Evolutionary conservation across 2,797 vertebrate species (phyloP).

Genomic region (Hozukius guyotensis): DNA sequence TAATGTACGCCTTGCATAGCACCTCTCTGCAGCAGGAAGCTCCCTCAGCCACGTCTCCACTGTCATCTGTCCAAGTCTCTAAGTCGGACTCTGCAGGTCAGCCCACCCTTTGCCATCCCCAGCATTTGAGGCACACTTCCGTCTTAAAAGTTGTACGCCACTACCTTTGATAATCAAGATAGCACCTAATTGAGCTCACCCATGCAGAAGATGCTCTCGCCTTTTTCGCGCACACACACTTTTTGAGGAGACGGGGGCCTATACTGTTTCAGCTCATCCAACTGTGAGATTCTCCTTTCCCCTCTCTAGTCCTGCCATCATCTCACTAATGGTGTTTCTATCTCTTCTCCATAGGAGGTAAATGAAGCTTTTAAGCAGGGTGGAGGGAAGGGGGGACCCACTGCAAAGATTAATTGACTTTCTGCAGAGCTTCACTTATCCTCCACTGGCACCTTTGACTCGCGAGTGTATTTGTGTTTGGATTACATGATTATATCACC

Average conservation of each 20-base stretch:
- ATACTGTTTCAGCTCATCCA: slow-evolving; percentile 95
- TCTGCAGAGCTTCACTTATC: slow-evolving; percentile 77
- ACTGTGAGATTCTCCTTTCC: slow-evolving; percentile 92
- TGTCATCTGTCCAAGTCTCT: slow-evolving; percentile 26
- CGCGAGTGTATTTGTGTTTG: slow-evolving; percentile 75
- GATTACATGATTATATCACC: slow-evolving; percentile 69
- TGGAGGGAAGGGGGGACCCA: slow-evolving; percentile 69
- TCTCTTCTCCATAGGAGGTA: slow-evolving; percentile 96
- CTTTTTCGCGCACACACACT: slow-evolving; percentile 58
- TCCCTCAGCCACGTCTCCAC: slow-evolving; percentile 22
- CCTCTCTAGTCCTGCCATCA: slow-evolving; percentile 95
- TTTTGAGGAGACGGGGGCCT: slow-evolving; percentile 76
- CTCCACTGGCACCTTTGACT: slow-evolving; percentile 77
- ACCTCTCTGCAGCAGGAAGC: slow-evolving; percentile 30
- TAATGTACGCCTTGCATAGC: slow-evolving; percentile 37
- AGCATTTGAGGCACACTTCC: slow-evolving; percentile 91
- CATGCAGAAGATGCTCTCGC: slow-evolving; percentile 74
- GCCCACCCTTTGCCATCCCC: slow-evolving; percentile 62
- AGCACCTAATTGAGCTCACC: slow-evolving; percentile 76
- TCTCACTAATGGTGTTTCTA: slow-evolving; percentile 96
- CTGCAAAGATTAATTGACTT: slow-evolving; percentile 83
- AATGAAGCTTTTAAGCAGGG: slow-evolving; percentile 93
- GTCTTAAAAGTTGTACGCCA: slow-evolving; percentile 87
- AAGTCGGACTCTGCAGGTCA: slow-evolving; percentile 41
- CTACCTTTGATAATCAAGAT: slow-evolving; percentile 89